phyloP scores from a whole-genome alignment of 2,888 invertebrate genomes.

The Diachrysia chrysitis region DNA sequence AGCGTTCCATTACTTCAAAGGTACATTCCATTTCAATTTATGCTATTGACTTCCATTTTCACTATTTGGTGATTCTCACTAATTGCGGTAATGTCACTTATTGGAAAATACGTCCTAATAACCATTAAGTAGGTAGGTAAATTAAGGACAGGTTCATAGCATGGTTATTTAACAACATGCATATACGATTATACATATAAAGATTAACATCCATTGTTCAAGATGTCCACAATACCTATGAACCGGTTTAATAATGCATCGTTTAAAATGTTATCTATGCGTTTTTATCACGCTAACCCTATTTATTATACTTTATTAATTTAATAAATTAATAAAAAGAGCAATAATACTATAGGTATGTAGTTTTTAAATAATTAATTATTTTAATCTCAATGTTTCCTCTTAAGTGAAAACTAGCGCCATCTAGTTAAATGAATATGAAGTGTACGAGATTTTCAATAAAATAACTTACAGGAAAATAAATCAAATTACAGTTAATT shows the following conservation, averaged over 20 bases:
- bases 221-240: conserved; percentile 16
- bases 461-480: conserved; percentile 1
- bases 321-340: neutral
- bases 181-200: conserved; percentile 28
- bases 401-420: neutral
- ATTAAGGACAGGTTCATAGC: neutral
- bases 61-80: neutral
- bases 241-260: conserved; percentile 48
- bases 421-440: conserved; percentile 1
- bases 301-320: conserved; percentile 10
- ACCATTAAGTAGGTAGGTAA: neutral
- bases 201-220: conserved; percentile 40
- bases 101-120: neutral
- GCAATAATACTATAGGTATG: too few relatives aligned
- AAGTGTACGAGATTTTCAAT: neutral
- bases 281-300: conserved; percentile 25
- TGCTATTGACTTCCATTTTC: neutral
- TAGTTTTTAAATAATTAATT: neutral
- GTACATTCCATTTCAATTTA: neutral
- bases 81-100: neutral
- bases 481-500: conserved; percentile 3
- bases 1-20: too few relatives aligned
- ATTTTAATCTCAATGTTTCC: neutral
- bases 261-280: conserved; percentile 14
- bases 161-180: neutral